A percentile compares a stretch with the other conserved stretches of the same genome.
Conservation (phyloP, 2,797 vertebrate species). For the Naso thynnoides region DNA sequence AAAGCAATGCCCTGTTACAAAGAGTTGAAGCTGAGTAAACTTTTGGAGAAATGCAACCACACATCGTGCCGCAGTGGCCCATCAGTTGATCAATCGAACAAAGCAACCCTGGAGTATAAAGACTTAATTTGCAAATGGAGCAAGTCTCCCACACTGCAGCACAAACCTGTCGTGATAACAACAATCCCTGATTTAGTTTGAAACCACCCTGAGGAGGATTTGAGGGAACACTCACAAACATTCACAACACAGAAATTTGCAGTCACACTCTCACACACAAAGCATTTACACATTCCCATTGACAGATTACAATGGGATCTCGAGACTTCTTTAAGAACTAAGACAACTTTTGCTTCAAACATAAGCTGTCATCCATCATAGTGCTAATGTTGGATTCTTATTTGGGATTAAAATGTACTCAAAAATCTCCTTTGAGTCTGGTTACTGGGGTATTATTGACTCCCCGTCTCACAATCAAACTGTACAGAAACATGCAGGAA, state of each 20-base stretch:
- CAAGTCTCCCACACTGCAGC: no score
- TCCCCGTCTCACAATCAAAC: conserved; percentile 23
- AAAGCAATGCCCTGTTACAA: no score
- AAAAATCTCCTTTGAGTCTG: conserved; percentile 2
- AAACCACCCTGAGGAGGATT: conserved; percentile 6
- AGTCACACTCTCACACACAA: not conserved
- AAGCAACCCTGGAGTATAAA: no score
- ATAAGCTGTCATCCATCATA: conserved; percentile 15
- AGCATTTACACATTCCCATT: not conserved
- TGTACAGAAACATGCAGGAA: conserved; percentile 9
- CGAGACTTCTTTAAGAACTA: not conserved
- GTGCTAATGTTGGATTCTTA: conserved; percentile 22
- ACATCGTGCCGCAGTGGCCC: no score
- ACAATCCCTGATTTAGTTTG: no score
- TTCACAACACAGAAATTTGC: conserved; percentile 4
- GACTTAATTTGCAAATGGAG: no score
- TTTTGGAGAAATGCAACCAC: no score
- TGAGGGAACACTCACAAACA: conserved; percentile 1
- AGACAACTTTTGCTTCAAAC: conserved; percentile 18
- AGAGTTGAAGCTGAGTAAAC: no score
- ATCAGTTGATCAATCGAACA: no score
- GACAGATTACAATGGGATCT: not conserved
- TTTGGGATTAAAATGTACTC: conserved; percentile 26
- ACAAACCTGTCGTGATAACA: no score
- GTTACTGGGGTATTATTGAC: conserved; percentile 16